A percentile compares a stretch with the other conserved stretches of the same genome.
These are phyloP conservation scores for Aptenodytes patagonicus DNA, from an alignment of 2,113 vertebrate species.

Conservation along the genomic window DNA sequence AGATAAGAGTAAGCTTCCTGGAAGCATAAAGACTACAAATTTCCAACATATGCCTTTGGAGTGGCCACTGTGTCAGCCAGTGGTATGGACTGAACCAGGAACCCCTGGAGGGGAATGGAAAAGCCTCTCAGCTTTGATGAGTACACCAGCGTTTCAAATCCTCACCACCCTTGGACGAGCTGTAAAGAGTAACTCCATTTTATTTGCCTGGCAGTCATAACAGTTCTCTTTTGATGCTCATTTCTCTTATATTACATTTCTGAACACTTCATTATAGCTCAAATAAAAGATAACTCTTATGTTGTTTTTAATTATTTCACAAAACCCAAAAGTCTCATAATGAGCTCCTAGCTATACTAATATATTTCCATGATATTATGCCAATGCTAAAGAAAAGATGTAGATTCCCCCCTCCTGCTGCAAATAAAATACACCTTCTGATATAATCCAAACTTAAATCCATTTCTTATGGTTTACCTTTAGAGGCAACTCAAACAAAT, in stretches of 20 bases:
- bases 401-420: slow-evolving; percentile 15
- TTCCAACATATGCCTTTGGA: background rate
- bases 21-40: background rate
- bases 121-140: background rate
- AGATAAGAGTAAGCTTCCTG: background rate
- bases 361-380: background rate
- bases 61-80: background rate
- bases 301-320: slow-evolving; percentile 64
- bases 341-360: slow-evolving; percentile 9
- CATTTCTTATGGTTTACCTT: slow-evolving; percentile 42
- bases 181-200: background rate
- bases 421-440: slow-evolving; percentile 40
- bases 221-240: slow-evolving; percentile 34
- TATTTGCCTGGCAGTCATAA: background rate
- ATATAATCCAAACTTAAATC: slow-evolving; percentile 55
- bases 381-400: background rate
- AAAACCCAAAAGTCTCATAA: slow-evolving; percentile 45
- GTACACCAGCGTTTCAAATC: background rate
- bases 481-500: slow-evolving; percentile 30
- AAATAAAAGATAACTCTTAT: slow-evolving; percentile 43
- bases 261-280: slow-evolving; percentile 36
- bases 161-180: background rate
- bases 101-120: background rate
- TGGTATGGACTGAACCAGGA: background rate
- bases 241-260: slow-evolving; percentile 33